Evolutionary conservation across 2,113 vertebrate species (phyloP), one percentile per base, ranked within the genome.

Genomic region (Upupa epops): DNA sequence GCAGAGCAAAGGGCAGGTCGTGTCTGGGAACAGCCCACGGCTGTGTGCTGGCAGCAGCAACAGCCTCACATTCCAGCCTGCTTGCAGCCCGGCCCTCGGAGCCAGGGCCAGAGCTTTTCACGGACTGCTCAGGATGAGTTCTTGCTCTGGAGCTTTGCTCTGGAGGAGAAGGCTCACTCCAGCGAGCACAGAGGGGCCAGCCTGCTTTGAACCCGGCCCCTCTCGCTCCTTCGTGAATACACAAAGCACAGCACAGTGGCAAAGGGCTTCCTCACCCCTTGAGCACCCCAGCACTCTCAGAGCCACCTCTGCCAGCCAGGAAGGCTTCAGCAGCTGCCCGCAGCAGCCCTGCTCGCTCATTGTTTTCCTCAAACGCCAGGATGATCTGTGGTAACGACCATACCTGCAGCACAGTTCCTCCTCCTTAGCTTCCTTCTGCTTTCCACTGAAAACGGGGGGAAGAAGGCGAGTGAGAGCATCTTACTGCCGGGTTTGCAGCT

Each of bases 21-120:
- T 0, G 0, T 3, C 31, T 58, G 54, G 48, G 45, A 58, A 26
- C 22, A 54, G 56, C 34, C 31, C 28, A 6, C 0, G 0, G 18
- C 13, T 13, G 4, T 6, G 29, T 13, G 7, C 13, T 52, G 66
- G 66, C 70, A 64, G 21, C 8, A 29, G 32, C 1, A 4, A 26
- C 5, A 20, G 25, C 2, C 34, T 37, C 7, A 26, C 0, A 0
- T n/a, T 75, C 59, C 0, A 0, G 16, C 42, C 60, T 58, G 49
- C 45, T 37, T 54, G 70, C 58, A 74, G 85, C 45, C 55, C 17
- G 5, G 13, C 16, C 88, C 61, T 46, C 29, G 28, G 49, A 60
- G 1, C 3, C 17, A 69, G 37, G 22, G 26, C 24, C 2, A 16
- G 31, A 36, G 22, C 48, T 91, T 36, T 72, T 28, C 13, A 18